Evolutionary conservation across 2,113 vertebrate genomes (phyloP).

Genomic region (Bothrops jararaca): DNA sequence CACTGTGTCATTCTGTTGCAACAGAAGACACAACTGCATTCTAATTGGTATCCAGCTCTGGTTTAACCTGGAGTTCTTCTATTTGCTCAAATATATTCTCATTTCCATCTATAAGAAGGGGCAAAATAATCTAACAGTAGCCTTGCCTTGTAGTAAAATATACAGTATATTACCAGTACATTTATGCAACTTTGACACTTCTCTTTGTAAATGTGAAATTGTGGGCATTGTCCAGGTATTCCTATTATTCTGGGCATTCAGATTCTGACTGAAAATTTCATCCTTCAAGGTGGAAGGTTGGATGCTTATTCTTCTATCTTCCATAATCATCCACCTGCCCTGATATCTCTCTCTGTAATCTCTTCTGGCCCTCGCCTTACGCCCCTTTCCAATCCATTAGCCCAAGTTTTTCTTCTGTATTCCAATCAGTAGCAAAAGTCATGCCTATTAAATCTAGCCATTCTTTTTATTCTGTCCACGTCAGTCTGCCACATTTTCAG

Average conservation of each 20-base stretch:
- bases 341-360: neutral
- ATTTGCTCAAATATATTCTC: neutral
- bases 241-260: neutral
- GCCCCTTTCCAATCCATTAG: neutral
- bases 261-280: neutral
- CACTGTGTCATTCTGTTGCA: neutral
- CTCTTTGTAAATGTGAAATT: neutral
- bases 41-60: neutral
- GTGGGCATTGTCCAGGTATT: neutral
- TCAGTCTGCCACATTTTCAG: neutral
- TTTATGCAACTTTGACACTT: neutral
- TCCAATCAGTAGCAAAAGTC: neutral
- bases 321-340: neutral
- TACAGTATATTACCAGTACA: neutral
- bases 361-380: neutral
- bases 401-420: neutral
- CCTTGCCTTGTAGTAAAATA: neutral
- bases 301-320: neutral
- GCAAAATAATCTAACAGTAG: neutral
- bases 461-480: neutral
- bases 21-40: neutral
- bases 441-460: neutral
- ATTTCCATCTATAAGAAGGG: neutral
- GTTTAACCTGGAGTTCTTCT: neutral
- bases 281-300: neutral